Evolutionary conservation across 1,140 invertebrate genomes (phyloP), one percentile per base, ranked within the genome.

Genomic region (Lasioglossum albipes): DNA sequence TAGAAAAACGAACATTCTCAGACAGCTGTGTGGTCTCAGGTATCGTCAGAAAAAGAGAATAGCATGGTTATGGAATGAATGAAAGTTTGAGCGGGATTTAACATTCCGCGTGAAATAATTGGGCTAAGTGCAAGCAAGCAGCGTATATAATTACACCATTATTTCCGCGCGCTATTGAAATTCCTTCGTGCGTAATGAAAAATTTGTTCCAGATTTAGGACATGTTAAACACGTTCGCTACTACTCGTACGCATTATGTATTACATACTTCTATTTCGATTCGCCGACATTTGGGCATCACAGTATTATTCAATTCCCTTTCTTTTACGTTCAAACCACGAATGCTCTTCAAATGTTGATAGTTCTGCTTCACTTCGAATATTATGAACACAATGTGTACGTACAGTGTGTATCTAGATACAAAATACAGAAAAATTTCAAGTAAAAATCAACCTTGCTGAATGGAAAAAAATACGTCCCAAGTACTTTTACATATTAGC

Each of bases 61-160:
- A 18, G 49, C 41, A 20, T 65, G 59, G 62, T 72, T 31, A 78
- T 31, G 41, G 10, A 36, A 54, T 52, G 59, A 78, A 72, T 65
- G 27, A 78, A 78, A 78, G 59, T 78, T 78, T 64, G 59, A 78
- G 71, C 61, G 49, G 61, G 54, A 77, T 36, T 76, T 73, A 75
- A 74, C 75, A 76, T 74, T 59, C 69, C 70, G 13, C 31, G 64
- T 45, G 59, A 78, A 82, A 84, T 70, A 77, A 77, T 57, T 18
- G 52, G 41, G 70, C 22, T 59, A 54, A 64, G 62, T 75, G 83
- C 78, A 68, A 84, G 83, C 78, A 72, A 20, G 27, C 62, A 52
- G 68, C n/a, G 68, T 45, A 59, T 57, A 64, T 64, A 71, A 57
- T 66, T 67, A n/a, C 61, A 36, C 20, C 62, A 45, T 61, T 74